Percentiles rank a stretch among this genome's conserved stretches.
Evolutionary conservation across 2,113 vertebrate species (phyloP).

Genomic region (Tor tambroides): DNA sequence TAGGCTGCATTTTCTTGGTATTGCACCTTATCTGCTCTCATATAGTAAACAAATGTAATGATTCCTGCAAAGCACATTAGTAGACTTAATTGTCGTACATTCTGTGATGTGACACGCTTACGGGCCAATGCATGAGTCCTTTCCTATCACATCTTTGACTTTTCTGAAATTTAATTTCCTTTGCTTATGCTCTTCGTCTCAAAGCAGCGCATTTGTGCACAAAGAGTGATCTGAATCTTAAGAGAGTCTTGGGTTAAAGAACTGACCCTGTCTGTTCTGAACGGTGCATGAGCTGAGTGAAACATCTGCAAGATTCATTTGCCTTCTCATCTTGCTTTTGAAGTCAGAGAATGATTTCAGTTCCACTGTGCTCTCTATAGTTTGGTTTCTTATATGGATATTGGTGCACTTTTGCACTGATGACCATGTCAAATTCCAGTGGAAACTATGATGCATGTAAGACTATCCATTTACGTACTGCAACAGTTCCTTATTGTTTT

Average conservation of each 20-base stretch:
- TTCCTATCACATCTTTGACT: constrained; percentile 33
- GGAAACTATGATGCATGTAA: constrained; percentile 14
- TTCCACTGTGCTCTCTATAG: constrained; percentile 1
- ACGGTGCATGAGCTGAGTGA: not conserved
- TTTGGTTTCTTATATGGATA: constrained; percentile 13
- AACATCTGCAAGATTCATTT: constrained; percentile 30
- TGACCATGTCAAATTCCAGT: not conserved
- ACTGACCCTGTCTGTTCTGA: constrained; percentile 17
- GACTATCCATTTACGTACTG: not conserved
- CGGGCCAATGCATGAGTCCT: not conserved
- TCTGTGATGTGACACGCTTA: constrained; percentile 14
- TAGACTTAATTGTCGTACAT: constrained; percentile 45
- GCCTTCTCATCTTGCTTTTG: not conserved
- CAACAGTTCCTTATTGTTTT: constrained; percentile 21
- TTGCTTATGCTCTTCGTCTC: not conserved
- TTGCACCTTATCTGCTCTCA: constrained; percentile 23
- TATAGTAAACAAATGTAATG: constrained; percentile 49
- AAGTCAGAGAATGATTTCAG: not conserved
- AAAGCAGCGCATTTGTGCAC: not conserved
- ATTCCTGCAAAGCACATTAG: constrained; percentile 48
- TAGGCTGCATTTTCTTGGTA: not conserved
- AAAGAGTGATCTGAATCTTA: constrained; percentile 35
- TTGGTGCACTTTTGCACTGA: not conserved
- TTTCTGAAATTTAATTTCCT: constrained; percentile 19
- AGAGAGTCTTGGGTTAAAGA: not conserved